Percentiles rank a stretch among this genome's conserved stretches.
These are phyloP conservation scores for Hippoglossus stenolepis DNA, from an alignment of 2,113 vertebrate genomes.

Conservation along the genomic window DNA sequence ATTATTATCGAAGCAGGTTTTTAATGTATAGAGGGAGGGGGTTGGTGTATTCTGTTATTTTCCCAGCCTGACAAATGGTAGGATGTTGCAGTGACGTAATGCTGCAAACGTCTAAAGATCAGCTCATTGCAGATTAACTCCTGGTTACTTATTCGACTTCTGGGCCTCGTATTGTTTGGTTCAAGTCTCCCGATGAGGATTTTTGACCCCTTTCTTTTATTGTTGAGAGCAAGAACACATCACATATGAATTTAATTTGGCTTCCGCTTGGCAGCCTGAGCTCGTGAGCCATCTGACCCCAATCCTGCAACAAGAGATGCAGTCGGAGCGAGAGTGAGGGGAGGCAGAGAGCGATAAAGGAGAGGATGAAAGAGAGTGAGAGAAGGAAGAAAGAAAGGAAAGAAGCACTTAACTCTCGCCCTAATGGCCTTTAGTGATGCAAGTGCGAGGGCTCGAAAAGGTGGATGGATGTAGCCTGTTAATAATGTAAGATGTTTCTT, in stretches of 20 bases:
- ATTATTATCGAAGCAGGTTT: neutral
- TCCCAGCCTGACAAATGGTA: neutral
- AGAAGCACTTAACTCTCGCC: constrained; percentile 72
- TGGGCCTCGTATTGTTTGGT: constrained; percentile 19
- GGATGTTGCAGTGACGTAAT: constrained; percentile 3
- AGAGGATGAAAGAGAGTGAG: constrained; percentile 39
- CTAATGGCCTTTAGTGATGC: constrained; percentile 71
- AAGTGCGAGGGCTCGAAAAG: constrained; percentile 55
- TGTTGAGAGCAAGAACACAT: constrained; percentile 56
- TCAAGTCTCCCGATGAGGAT: constrained; percentile 2
- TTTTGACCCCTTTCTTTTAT: constrained; percentile 15
- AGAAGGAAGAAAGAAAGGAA: constrained; percentile 48
- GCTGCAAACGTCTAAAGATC: neutral
- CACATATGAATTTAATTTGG: constrained; percentile 70
- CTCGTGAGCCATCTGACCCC: constrained; percentile 70
- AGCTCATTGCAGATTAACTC: constrained; percentile 7
- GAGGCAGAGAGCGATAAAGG: constrained; percentile 33
- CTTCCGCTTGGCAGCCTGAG: constrained; percentile 53
- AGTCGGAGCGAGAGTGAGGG: constrained; percentile 22
- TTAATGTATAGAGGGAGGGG: neutral
- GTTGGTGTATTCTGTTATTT: too few species aligned
- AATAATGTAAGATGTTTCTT: constrained; percentile 71
- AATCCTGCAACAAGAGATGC: constrained; percentile 71
- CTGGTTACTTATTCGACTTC: constrained; percentile 12
- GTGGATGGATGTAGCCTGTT: constrained; percentile 60